A percentile compares a stretch with the other conserved stretches of the same genome.
These are phyloP conservation scores for Crotophaga sulcirostris DNA, from an alignment of 2,113 vertebrate species.

Conservation along the genomic window DNA sequence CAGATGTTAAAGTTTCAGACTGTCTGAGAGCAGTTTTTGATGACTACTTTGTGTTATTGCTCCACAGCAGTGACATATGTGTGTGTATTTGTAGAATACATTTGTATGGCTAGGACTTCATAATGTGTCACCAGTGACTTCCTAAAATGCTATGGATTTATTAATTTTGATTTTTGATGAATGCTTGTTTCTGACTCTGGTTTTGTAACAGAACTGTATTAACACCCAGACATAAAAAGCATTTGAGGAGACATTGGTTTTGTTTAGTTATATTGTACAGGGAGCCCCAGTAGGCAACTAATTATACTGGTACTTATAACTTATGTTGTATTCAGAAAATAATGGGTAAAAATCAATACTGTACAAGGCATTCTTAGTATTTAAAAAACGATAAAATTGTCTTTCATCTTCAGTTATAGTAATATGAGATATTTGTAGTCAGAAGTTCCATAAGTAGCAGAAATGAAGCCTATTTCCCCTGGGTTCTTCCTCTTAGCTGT, in stretches of 20 bases:
- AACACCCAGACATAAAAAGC: neutral
- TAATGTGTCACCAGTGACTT: neutral
- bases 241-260: neutral
- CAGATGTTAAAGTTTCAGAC: neutral
- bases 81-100: neutral
- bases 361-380: neutral
- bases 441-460: neutral
- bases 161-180: neutral
- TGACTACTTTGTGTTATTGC: neutral
- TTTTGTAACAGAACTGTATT: neutral
- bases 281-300: neutral
- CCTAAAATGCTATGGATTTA: neutral
- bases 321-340: neutral
- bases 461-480: neutral
- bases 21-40: neutral
- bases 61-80: neutral
- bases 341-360: neutral
- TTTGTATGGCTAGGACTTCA: neutral
- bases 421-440: neutral
- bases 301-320: neutral
- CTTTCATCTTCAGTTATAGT: neutral
- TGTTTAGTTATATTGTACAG: neutral
- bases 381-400: neutral
- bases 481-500: neutral
- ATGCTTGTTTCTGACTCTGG: neutral